Evolutionary conservation across 1,140 invertebrate species (phyloP).

Genomic region (Laupala kohalensis): DNA sequence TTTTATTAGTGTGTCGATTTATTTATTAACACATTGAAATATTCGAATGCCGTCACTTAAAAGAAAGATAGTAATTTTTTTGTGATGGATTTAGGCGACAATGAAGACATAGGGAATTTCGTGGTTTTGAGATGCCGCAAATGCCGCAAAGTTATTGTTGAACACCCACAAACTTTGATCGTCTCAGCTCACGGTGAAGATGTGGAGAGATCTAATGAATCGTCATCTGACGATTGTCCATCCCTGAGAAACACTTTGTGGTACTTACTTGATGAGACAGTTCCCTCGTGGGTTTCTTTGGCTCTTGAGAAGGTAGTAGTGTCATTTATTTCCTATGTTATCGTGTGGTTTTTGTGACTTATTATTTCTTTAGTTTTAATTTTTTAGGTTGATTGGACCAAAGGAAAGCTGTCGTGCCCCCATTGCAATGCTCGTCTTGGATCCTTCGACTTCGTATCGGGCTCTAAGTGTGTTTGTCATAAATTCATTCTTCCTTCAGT

Average conservation of each 20-base stretch:
- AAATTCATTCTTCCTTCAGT: slow-evolving; percentile 34
- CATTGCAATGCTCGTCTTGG: slow-evolving; percentile 41
- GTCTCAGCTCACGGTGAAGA: background rate
- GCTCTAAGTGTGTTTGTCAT: slow-evolving; percentile 40
- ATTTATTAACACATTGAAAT: too few relatives aligned
- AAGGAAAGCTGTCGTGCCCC: slow-evolving; percentile 46
- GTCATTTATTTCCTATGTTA: too few relatives aligned
- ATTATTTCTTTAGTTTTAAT: slow-evolving; percentile 3
- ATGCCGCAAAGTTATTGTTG: background rate
- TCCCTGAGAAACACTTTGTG: background rate
- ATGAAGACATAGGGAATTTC: too few relatives aligned
- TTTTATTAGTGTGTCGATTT: too few relatives aligned
- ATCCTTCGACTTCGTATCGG: slow-evolving; percentile 46
- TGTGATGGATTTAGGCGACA: too few relatives aligned
- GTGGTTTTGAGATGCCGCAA: background rate
- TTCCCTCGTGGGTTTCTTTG: background rate
- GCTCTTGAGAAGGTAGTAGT: background rate
- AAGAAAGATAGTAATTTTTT: too few relatives aligned
- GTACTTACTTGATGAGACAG: background rate
- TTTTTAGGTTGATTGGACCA: slow-evolving; percentile 35
- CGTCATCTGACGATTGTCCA: background rate
- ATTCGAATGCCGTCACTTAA: too few relatives aligned
- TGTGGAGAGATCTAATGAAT: background rate
- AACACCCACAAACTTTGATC: background rate
- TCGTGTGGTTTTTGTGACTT: too few relatives aligned